Evolutionary conservation across 2,113 vertebrate genomes (phyloP), one percentile per base, ranked within the genome.

Genomic region (Neofelis nebulosa): DNA sequence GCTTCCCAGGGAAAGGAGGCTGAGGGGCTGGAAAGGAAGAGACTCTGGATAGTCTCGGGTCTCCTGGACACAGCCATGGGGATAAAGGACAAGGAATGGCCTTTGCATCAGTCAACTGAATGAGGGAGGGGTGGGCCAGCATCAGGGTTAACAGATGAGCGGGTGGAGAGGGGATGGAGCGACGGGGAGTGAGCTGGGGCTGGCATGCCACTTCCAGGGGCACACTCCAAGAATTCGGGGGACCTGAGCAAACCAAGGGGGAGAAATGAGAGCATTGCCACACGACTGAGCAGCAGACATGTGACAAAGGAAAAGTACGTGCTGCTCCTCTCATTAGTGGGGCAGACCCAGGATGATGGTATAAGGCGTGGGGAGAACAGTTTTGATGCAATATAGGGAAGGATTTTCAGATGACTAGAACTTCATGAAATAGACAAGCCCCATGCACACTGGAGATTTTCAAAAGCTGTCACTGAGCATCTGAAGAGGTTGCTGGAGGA

Each of bases 251-350:
- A 71, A 31, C 10, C 2, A 1, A 4, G 27, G n/a, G 45, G 45
- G 69, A 68, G 82, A 41, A 5, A 21, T 3, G 31, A n/a, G 82
- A 36, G 66, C 61, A 3, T 4, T 4, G 5, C 15, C 83, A 14
- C 21, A 0, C 0, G 18, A 71, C 74, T 6, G 1, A 0, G 36
- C 29, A 8, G 65, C 38, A 50, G 80, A n/a, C 5, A 0, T 1
- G 63, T 11, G 55, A 55, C 73, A 31, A 45, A 61, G 79, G 45
- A 31, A 27, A 19, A 41, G 5, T 7, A 31, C 1, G 8, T 3
- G 11, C 12, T 3, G 41, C 41, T 15, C 45, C 33, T 12, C n/a
- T 13, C 0, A 13, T 33, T 19, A 4, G 71, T 2, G 41, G 66
- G 41, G n/a, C 3, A 1, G 68, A 36, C 4, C 25, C 61, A 25